Base-by-base conservation (phyloP, 2,113 vertebrate genomes). In the Rostratula benghalensis region DNA sequence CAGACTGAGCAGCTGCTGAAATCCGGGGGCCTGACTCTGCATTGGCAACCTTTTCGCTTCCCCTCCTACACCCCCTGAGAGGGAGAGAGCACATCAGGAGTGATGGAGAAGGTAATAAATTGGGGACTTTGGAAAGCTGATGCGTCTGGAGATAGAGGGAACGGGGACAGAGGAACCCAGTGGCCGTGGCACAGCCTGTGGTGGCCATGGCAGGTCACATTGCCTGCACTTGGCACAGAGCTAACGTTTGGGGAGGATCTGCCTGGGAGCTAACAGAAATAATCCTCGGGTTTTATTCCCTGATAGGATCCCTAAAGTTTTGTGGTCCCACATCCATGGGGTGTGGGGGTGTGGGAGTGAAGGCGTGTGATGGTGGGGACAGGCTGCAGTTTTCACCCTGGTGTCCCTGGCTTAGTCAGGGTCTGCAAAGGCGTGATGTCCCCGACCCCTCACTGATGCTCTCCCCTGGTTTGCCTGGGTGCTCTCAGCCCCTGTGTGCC, bases 361-460 rank as follows among this genome's bases (percentile, higher is more conserved):
- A 33, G 0, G 18, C 0, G 0, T 25, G 41, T 0, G n/a, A 13
- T 0, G 2, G 15, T 43, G 0, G 14, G 86, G 43, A 67, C 56
- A n/a, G 46, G 61, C 86, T 33, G 65, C 0, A 3, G 11, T 13
- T 67, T 78, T 2, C 77, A 48, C 51, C 17, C 25, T 11, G 48
- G 10, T 1, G 0, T 23, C 46, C 41, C 1, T 6, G 73, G 37
- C 12, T 79, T 9, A 6, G 10, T 3, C 0, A 0, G 75, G 61
- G 7, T 45, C 75, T 76, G 75, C 23, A 30, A 18, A 57, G 45
- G 28, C 50, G 16, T 0, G 3, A 77, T 37, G 69, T 27, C 51
- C 51, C 60, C 1, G 3, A 81, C 30, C 11, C 13, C 56, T 22
- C 3, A 1, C 41, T 33, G 67, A 4, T 10, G 27, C 21, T 71